These are phyloP conservation scores for Pammene fasciana DNA, from an alignment of 2,888 invertebrate genomes.

Conservation along the genomic window DNA sequence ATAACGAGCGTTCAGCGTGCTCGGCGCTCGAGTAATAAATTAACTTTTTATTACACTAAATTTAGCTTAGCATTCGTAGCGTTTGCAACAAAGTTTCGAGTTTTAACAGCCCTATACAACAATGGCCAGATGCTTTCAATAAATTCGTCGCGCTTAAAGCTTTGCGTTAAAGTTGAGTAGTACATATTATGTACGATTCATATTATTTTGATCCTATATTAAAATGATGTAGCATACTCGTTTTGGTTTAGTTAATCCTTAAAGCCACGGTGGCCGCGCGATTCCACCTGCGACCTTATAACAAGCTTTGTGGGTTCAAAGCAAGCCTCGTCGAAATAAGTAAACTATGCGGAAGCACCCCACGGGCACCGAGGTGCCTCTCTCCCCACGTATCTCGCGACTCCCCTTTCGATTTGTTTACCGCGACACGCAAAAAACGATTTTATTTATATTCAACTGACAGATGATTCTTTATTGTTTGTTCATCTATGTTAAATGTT, in stretches of 20 bases:
- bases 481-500: background rate
- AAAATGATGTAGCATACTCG: conserved; percentile 28
- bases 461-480: conserved; percentile 4
- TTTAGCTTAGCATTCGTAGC: conserved; percentile 29
- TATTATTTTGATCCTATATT: conserved; percentile 4
- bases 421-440: conserved; percentile 16
- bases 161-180: conserved; percentile 5
- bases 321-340: conserved; percentile 21
- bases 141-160: conserved; percentile 9
- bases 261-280: conserved; percentile 17
- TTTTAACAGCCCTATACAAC: conserved; percentile 27
- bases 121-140: conserved; percentile 23
- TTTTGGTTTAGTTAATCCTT: conserved; percentile 28
- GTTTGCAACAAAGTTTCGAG: conserved; percentile 25
- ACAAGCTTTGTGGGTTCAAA: conserved; percentile 31
- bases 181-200: conserved; percentile 2
- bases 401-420: conserved; percentile 26
- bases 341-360: conserved; percentile 26
- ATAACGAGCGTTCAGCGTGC: conserved; percentile 43
- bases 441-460: conserved; percentile 17
- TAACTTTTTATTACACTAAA: conserved; percentile 33
- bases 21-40: conserved; percentile 29
- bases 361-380: conserved; percentile 22
- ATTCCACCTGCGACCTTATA: conserved; percentile 33
- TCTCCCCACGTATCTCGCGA: conserved; percentile 25